A percentile compares a stretch with the other conserved stretches of the same genome.
phyloP scores from a whole-genome alignment of 35 echinoderm and acorn worm genomes.

The Chiridota heheva region DNA sequence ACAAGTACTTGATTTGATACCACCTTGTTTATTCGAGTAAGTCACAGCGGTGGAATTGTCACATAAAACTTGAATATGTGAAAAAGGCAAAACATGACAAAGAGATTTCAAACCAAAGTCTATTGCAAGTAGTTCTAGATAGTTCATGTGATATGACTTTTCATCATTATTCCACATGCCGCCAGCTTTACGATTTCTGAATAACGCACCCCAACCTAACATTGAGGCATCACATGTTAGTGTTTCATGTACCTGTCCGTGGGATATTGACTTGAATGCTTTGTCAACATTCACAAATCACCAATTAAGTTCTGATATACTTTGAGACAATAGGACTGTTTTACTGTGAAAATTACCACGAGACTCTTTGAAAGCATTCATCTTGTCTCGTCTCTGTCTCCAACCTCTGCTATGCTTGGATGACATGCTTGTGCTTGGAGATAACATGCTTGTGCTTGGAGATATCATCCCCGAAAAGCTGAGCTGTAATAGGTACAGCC shows the following conservation, averaged over 20 bases:
- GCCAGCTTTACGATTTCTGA: background rate
- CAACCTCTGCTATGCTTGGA: no score
- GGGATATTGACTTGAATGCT: background rate
- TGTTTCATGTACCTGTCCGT: background rate
- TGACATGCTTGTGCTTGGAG: no score
- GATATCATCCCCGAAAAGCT: constrained; percentile 42
- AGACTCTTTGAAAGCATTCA: constrained; percentile 16
- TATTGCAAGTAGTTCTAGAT: constrained; percentile 31
- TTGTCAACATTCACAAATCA: constrained; percentile 21
- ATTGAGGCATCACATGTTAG: constrained; percentile 35
- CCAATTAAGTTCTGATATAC: constrained; percentile 20
- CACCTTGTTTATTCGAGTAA: constrained; percentile 33
- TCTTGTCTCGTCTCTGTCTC: constrained; percentile 47
- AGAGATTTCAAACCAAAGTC: constrained; percentile 34
- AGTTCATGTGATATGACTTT: constrained; percentile 29
- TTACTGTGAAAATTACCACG: constrained; percentile 39
- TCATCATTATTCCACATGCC: constrained; percentile 39
- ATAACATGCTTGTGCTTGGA: constrained; percentile 20
- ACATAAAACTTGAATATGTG: constrained; percentile 31
- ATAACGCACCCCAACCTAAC: constrained; percentile 22
- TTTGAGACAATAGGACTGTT: constrained; percentile 8
- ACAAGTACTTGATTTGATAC: constrained; percentile 35
- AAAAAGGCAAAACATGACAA: background rate
- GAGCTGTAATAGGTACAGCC: constrained; percentile 11
- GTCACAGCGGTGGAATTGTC: constrained; percentile 46